Percentiles rank a stretch among this genome's conserved stretches.
These are phyloP conservation scores for Phallusia fumigata DNA, from an alignment of 23 tunicate genomes.

Conservation along the genomic window DNA sequence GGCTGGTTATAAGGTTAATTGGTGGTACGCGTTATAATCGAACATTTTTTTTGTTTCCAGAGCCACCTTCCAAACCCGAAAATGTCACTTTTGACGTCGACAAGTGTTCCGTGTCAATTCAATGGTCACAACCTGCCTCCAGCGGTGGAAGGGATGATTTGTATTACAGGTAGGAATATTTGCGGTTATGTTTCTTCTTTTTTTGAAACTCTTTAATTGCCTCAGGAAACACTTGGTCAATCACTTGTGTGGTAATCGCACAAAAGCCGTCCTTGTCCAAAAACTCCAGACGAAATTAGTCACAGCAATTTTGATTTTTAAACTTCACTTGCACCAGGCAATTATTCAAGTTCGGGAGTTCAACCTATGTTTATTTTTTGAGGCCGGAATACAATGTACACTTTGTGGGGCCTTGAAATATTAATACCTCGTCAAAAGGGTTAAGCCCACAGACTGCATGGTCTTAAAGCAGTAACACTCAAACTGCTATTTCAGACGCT, in stretches of 20 bases:
- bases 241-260: too few relatives aligned
- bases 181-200: background rate
- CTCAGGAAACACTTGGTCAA: too few relatives aligned
- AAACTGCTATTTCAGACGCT: background rate
- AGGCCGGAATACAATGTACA: too few relatives aligned
- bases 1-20: background rate
- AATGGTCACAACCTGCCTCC: constrained; percentile 47
- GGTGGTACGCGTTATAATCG: background rate
- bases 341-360: too few relatives aligned
- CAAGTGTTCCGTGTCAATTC: constrained; percentile 12
- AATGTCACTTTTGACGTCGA: constrained; percentile 44
- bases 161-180: constrained; percentile 56
- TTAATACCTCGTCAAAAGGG: background rate
- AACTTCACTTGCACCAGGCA: too few relatives aligned
- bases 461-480: too few relatives aligned
- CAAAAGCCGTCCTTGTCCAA: too few relatives aligned
- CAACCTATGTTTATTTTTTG: too few relatives aligned
- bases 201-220: background rate
- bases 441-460: too few relatives aligned
- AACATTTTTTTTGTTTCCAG: constrained; percentile 36
- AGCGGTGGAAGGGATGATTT: constrained; percentile 45
- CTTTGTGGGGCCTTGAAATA: background rate
- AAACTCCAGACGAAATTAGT: background rate
- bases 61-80: constrained; percentile 48
- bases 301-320: too few relatives aligned